Conservation (phyloP, 2,797 vertebrate species). For the Yasuhikotakia modesta region DNA sequence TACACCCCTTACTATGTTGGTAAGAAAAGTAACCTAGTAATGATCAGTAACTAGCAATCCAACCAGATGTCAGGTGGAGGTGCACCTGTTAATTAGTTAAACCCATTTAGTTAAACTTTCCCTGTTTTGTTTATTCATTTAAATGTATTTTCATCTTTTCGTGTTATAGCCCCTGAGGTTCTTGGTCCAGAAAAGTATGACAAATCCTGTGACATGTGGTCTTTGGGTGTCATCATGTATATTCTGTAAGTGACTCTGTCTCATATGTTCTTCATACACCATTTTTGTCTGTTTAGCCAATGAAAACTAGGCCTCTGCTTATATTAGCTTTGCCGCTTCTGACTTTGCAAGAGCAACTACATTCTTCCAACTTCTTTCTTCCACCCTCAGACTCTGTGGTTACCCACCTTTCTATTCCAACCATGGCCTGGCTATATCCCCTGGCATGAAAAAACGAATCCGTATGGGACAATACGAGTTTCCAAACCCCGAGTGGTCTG, state of each 20-base stretch:
- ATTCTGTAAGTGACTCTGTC: slow-evolving; percentile 86
- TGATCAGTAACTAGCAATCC: background rate
- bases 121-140: background rate
- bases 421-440: slow-evolving; percentile 95
- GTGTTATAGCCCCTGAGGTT: slow-evolving; percentile 87
- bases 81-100: background rate
- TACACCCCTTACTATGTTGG: slow-evolving; percentile 99
- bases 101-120: background rate
- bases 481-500: slow-evolving; percentile 94
- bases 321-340: background rate
- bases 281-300: slow-evolving; percentile 2
- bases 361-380: background rate
- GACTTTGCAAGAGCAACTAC: background rate
- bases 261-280: background rate
- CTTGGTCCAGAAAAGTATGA: slow-evolving; percentile 97
- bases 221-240: slow-evolving; percentile 98
- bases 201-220: slow-evolving; percentile 99
- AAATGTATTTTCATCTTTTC: slow-evolving; percentile 16
- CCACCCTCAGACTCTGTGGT: slow-evolving; percentile 84
- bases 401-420: slow-evolving; percentile 98
- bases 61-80: background rate
- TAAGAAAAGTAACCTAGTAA: slow-evolving; percentile 70
- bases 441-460: slow-evolving; percentile 95
- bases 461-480: slow-evolving; percentile 97
- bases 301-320: background rate